phyloP scores from a whole-genome alignment of 1,140 invertebrate genomes.

The Drosophila jambulina region DNA sequence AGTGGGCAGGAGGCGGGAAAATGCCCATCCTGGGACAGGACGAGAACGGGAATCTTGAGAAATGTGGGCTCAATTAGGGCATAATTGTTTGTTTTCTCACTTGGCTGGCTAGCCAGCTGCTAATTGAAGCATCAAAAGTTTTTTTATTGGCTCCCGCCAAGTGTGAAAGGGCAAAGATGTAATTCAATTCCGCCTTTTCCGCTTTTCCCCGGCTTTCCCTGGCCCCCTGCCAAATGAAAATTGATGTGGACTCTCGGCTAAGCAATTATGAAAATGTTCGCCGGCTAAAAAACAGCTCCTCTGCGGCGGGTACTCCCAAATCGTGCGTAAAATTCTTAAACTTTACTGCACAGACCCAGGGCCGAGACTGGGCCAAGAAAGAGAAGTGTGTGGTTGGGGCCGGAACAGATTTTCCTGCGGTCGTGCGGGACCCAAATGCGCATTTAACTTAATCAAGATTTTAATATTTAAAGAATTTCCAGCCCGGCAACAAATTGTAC shows the following conservation, averaged over 20 bases:
- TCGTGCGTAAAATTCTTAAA: constrained; percentile 70
- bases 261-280: constrained; percentile 56
- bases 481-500: constrained; percentile 52
- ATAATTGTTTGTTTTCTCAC: constrained; percentile 66
- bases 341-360: constrained; percentile 36
- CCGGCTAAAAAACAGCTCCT: constrained; percentile 33
- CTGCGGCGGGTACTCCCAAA: constrained; percentile 46
- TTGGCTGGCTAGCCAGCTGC: constrained; percentile 42
- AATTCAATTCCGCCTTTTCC: constrained; percentile 44
- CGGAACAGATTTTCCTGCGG: constrained; percentile 63
- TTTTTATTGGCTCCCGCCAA: constrained; percentile 49
- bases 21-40: constrained; percentile 20
- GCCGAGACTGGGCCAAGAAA: constrained; percentile 1
- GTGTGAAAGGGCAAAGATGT: constrained; percentile 57
- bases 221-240: constrained; percentile 35
- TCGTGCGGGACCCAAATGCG: constrained; percentile 64
- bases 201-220: not conserved
- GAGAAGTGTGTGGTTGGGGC: constrained; percentile 14
- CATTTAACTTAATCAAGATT: constrained; percentile 84
- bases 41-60: constrained; percentile 30
- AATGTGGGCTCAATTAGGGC: constrained; percentile 68
- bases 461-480: constrained; percentile 82
- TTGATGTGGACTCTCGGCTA: constrained; percentile 45
- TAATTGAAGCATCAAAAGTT: constrained; percentile 68
- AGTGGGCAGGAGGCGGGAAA: constrained; percentile 4